These are phyloP conservation scores for Chiridota heheva DNA, from an alignment of 35 echinoderm and acorn worm genomes.

Conservation along the genomic window DNA sequence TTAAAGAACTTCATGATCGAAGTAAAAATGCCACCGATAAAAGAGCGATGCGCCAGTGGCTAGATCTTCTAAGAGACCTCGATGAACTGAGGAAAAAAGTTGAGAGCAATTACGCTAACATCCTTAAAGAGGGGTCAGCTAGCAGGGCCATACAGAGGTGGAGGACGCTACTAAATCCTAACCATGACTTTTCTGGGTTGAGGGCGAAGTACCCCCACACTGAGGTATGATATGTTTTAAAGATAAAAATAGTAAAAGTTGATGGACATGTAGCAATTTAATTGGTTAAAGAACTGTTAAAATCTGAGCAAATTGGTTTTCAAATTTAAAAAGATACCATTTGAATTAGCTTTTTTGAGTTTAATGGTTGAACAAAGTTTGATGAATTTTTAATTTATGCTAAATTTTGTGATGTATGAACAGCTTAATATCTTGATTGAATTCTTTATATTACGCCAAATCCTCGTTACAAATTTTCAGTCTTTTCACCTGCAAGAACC, in stretches of 20 bases:
- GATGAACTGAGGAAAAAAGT: constrained; percentile 44
- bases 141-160: constrained; percentile 61
- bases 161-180: constrained; percentile 70
- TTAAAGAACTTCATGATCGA: constrained; percentile 73
- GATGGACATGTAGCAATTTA: too few species aligned
- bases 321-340: too few species aligned
- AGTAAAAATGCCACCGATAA: constrained; percentile 84
- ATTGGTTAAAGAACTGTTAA: too few species aligned
- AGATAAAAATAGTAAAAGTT: neutral
- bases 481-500: too few species aligned
- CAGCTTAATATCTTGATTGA: too few species aligned
- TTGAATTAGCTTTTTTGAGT: too few species aligned
- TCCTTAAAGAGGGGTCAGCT: constrained; percentile 36
- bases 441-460: too few species aligned
- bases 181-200: constrained; percentile 77
- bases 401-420: too few species aligned
- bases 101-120: constrained; percentile 5
- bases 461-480: too few species aligned
- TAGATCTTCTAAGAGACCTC: constrained; percentile 70
- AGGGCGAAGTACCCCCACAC: constrained; percentile 92
- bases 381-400: too few species aligned
- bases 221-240: constrained; percentile 60
- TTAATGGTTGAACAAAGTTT: too few species aligned
- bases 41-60: constrained; percentile 89
- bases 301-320: too few species aligned